Conservation (phyloP, 2,797 vertebrate species). For the Philypnodon macrostomus region DNA sequence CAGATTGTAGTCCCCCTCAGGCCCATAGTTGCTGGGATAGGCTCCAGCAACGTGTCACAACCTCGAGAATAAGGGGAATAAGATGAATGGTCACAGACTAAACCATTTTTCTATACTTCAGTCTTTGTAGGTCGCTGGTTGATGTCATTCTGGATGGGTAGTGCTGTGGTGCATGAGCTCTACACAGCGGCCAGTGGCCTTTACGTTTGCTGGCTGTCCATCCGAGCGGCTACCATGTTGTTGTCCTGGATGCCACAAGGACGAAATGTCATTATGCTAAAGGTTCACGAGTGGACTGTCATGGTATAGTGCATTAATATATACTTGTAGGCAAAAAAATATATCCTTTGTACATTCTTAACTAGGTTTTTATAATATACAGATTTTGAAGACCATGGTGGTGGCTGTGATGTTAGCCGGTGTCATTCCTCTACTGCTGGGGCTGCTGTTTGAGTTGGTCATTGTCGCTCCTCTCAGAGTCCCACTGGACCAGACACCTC, state of each 20-base stretch:
- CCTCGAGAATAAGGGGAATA: too few species aligned
- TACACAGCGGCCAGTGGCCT: slow-evolving; percentile 97
- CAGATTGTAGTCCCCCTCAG: too few species aligned
- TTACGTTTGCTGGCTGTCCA: slow-evolving; percentile 93
- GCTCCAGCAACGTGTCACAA: too few species aligned
- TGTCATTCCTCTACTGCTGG: slow-evolving; percentile 89
- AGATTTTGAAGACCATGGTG: slow-evolving; percentile 93
- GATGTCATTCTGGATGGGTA: slow-evolving; percentile 98
- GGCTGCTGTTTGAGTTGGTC: slow-evolving; percentile 92
- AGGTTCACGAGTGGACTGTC: slow-evolving; percentile 94
- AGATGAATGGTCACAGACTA: neutral
- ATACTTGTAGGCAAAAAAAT: too few species aligned
- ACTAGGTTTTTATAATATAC: slow-evolving; percentile 3
- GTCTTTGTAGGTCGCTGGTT: slow-evolving; percentile 93
- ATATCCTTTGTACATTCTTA: neutral
- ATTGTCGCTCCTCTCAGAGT: slow-evolving; percentile 92
- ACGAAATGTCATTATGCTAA: slow-evolving; percentile 86
- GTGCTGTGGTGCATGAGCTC: slow-evolving; percentile 91
- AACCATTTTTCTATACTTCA: slow-evolving; percentile 47
- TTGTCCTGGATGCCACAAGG: slow-evolving; percentile 97
- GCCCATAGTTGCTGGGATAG: too few species aligned
- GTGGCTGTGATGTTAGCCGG: slow-evolving; percentile 89
- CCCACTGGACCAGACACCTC: slow-evolving; percentile 92
- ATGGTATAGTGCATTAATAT: slow-evolving; percentile 74
- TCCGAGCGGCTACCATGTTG: slow-evolving; percentile 87